A percentile compares a stretch with the other conserved stretches of the same genome.
Evolutionary conservation across 2,797 vertebrate species (phyloP).

Genomic region (Ibycter americanus): DNA sequence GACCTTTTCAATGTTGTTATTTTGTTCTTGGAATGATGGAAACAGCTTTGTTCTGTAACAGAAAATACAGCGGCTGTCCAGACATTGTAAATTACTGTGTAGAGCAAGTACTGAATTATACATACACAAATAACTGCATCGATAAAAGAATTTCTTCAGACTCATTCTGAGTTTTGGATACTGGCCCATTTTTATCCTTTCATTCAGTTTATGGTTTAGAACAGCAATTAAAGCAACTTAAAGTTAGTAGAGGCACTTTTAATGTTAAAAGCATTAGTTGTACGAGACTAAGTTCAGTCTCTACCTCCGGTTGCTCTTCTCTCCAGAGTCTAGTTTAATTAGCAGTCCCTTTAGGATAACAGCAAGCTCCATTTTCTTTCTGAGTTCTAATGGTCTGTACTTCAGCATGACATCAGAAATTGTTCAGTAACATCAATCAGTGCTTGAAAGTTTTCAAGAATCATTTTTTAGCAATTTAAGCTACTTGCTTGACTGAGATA

Average conservation of each 20-base stretch:
- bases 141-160: slow-evolving; percentile 16
- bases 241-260: background rate
- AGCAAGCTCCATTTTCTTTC: background rate
- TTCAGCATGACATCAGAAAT: background rate
- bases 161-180: background rate
- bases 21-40: slow-evolving; percentile 1
- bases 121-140: slow-evolving; percentile 19
- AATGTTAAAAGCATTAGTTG: slow-evolving; percentile 27
- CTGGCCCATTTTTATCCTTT: slow-evolving; percentile 4
- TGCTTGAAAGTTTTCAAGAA: background rate
- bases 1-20: background rate
- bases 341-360: background rate
- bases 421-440: background rate
- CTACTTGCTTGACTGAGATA: background rate
- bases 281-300: background rate
- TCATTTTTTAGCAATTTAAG: background rate
- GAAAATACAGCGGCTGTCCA: background rate
- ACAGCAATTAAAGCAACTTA: slow-evolving; percentile 8
- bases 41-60: slow-evolving; percentile 18
- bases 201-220: slow-evolving; percentile 30
- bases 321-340: slow-evolving; percentile 4
- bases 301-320: background rate
- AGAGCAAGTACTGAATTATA: slow-evolving; percentile 48
- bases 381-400: background rate
- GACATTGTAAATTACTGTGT: background rate